Conservation (phyloP, 2,113 vertebrate genomes). For the Melanerpes formicivorus region DNA sequence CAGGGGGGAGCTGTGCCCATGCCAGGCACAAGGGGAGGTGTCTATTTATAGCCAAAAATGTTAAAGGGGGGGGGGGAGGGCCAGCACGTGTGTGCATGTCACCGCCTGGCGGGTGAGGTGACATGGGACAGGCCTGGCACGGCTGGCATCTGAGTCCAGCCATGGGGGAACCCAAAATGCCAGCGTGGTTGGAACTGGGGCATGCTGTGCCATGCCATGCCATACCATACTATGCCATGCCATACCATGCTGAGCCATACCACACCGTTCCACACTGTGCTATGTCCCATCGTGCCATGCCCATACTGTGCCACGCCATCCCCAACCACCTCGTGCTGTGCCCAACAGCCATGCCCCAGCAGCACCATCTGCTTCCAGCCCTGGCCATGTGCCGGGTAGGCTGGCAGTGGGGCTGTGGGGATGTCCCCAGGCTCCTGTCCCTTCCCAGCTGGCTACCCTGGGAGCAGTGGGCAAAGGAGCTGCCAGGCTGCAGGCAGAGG, state of each 20-base stretch:
- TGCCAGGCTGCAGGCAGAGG: rapidly evolving
- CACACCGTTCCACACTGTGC: too few species aligned
- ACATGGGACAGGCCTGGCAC: constrained; percentile 40
- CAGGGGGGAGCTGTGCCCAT: background rate
- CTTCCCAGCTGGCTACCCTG: background rate
- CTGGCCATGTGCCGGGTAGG: background rate
- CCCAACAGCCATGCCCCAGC: rapidly evolving
- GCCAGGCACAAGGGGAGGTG: background rate
- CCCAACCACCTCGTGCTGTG: background rate
- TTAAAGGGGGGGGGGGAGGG: constrained; percentile 17
- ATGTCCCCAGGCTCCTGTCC: background rate
- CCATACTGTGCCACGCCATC: too few species aligned
- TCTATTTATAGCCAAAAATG: constrained; percentile 69
- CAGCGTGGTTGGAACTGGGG: background rate
- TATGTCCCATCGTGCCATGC: too few species aligned
- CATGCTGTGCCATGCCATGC: background rate
- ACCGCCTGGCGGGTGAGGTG: constrained; percentile 20
- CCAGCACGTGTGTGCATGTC: constrained; percentile 38
- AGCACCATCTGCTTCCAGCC: constrained; percentile 7
- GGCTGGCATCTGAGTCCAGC: background rate
- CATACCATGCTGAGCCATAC: too few species aligned
- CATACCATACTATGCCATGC: too few species aligned
- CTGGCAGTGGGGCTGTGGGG: background rate
- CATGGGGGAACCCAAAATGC: constrained; percentile 2
- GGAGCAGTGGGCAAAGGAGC: background rate